A percentile compares a stretch with the other conserved stretches of the same genome.
Evolutionary conservation across 2,797 vertebrate species (phyloP).

Genomic region (Sternotherus odoratus): DNA sequence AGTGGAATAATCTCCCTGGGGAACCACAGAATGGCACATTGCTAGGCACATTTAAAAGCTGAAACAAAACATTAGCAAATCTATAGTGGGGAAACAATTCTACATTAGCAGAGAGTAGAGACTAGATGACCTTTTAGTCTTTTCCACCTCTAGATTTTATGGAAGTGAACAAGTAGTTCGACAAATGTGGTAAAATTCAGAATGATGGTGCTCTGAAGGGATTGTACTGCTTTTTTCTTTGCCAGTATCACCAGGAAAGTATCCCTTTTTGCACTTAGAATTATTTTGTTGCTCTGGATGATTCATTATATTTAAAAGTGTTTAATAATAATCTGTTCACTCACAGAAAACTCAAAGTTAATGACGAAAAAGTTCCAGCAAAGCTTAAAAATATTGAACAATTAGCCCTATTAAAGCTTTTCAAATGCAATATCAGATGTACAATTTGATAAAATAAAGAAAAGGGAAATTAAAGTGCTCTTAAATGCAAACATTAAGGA

Average conservation of each 20-base stretch:
- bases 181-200: conserved; percentile 55
- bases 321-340: neutral
- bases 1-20: conserved; percentile 29
- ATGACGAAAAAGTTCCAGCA: neutral
- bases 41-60: conserved; percentile 36
- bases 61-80: conserved; percentile 16
- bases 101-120: neutral
- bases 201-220: conserved; percentile 19
- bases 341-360: neutral
- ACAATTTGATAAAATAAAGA: neutral
- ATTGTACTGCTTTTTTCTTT: conserved; percentile 53
- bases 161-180: conserved; percentile 49
- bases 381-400: neutral
- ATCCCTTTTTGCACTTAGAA: neutral
- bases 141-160: neutral
- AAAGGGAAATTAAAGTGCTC: neutral
- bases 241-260: neutral
- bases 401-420: neutral
- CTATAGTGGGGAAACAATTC: conserved; percentile 29
- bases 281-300: neutral
- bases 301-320: neutral
- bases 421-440: neutral
- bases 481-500: neutral
- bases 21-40: conserved; percentile 12
- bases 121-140: neutral